Evolutionary conservation across 2,888 invertebrate genomes (phyloP), one percentile per base, ranked within the genome.

Genomic region (Drosophila anceps): DNA sequence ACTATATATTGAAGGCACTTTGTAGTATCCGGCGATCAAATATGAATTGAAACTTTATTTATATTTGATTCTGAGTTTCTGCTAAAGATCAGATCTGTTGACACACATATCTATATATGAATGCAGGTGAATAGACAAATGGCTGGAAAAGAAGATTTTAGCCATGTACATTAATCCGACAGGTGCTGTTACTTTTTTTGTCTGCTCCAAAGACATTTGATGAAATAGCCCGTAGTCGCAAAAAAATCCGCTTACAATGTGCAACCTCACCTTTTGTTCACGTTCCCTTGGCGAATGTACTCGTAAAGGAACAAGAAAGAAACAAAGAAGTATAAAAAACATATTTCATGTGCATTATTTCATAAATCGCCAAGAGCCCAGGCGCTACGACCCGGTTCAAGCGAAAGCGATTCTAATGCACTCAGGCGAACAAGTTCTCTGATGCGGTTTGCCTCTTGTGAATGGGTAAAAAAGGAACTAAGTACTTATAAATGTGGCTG

Each of bases 381-480:
- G 58, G 61, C 63, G 53, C 63, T 73, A 29, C 74, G 65, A 59
- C 69, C 73, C 76, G 65, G 65, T 33, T 18, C 27, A 41, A 37
- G 51, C 51, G 65, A 68, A 68, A 66, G 50, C 76, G 77, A 82
- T 77, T 91, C 90, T 91, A 91, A 90, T 91, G 91, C 91, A 87
- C 70, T 91, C 79, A 82, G 75, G 83, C 91, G 82, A 77, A 79
- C 73, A 68, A 80, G 69, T 70, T 59, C 59, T 41, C 43, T 41
- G 54, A 51, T 77, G 76, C 53, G 75, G 75, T 75, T 70, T 67
- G 59, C 64, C 64, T 31, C 65, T 53, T 46, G 63, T 50, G 48
- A 68, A 67, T 60, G 54, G 61, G 62, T 54, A 62, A 39, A 62
- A 53, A 53, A 35, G 53, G 51, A 63, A 62, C 51, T 27, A 50